Base-by-base conservation (phyloP, 2,888 invertebrate species). In the Stenodema calcarata region DNA sequence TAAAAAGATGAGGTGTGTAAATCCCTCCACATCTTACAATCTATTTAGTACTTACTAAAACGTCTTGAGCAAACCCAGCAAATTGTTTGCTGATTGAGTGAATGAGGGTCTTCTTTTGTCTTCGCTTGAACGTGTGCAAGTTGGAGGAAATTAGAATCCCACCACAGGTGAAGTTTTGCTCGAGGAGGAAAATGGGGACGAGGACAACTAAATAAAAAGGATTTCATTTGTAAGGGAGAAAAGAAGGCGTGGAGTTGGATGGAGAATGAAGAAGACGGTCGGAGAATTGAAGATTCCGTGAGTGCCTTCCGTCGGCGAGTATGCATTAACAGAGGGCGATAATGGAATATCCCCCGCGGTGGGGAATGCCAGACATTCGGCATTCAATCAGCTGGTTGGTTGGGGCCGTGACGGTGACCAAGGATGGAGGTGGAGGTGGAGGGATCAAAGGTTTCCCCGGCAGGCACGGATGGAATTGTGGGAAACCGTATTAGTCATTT, bases 161-260 rank as follows among this genome's bases (percentile, higher is more conserved):
- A 14, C 23, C 62, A 16, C 14, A 9, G 18, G 73, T 30, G 30
- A 35, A 73, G 35, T 28, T 35, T 30, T 35, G 11, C 28, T 12
- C 70, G 4, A 73, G 41, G 73, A 18, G 14, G 7, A 73, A 73
- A 62, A 62, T n/a, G 62, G 27, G 62, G 62, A 62, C 23, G 62
- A 62, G 23, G 11, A 62, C 11, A 27, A 9, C 23, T 23, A 62
- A 78, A 78, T 78, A 78, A 78, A 78, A 23, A 44, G 78, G 78
- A 78, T 78, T 78, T 78, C 44, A 78, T 78, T 78, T 78, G 78
- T 78, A 78, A 44, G 44, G 44, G 78, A 41, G 44, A 42, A 44
- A 78, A 78, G 41, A 78, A 78, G 44, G 41, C 23, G 18, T 27
- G 78, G 44, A 23, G 78, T 78, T n/a, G 2, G 4, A 27, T n/a